These are phyloP conservation scores for Centruroides vittatus DNA, from an alignment of 1,140 invertebrate genomes.

Conservation along the genomic window DNA sequence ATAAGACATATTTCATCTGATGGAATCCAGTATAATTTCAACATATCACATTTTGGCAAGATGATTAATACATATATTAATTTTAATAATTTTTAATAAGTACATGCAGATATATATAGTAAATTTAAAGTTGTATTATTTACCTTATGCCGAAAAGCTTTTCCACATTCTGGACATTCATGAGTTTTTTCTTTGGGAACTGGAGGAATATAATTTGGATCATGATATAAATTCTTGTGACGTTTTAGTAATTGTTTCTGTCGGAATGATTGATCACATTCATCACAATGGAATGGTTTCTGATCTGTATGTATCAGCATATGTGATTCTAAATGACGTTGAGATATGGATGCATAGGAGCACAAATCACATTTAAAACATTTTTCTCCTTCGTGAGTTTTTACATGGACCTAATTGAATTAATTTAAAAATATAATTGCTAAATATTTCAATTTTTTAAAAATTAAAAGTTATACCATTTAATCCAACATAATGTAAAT, in stretches of 20 bases:
- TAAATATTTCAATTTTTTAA: too few relatives aligned
- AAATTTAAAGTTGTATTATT: neutral
- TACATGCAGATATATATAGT: too few relatives aligned
- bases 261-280: slow-evolving; percentile 45
- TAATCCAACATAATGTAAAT: too few relatives aligned
- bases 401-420: slow-evolving; percentile 32
- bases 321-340: slow-evolving; percentile 86
- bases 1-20: too few relatives aligned
- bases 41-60: too few relatives aligned
- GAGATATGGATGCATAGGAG: slow-evolving; percentile 82
- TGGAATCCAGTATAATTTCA: too few relatives aligned
- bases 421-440: neutral
- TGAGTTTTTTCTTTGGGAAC: slow-evolving; percentile 77
- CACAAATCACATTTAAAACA: slow-evolving; percentile 92
- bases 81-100: too few relatives aligned
- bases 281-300: slow-evolving; percentile 57
- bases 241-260: slow-evolving; percentile 83
- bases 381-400: slow-evolving; percentile 93
- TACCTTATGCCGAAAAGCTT: slow-evolving; percentile 71
- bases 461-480: too few relatives aligned
- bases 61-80: too few relatives aligned
- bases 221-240: slow-evolving; percentile 88
- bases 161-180: slow-evolving; percentile 72
- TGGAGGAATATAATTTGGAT: slow-evolving; percentile 79
- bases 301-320: slow-evolving; percentile 90